Base-by-base conservation (phyloP, 1,140 invertebrate genomes). In the Scylla paramamosain region DNA sequence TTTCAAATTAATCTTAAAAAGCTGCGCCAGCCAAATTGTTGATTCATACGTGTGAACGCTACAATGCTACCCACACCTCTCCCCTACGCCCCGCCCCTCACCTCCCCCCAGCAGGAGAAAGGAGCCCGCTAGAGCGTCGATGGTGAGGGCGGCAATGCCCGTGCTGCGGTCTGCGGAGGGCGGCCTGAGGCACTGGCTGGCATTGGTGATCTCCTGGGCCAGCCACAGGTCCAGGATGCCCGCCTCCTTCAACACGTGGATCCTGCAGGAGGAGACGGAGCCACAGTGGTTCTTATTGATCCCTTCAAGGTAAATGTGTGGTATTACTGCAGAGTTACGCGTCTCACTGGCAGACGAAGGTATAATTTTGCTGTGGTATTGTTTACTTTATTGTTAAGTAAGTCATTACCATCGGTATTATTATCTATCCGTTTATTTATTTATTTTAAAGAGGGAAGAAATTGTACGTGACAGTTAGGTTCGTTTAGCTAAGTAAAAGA, bases 181-280 rank as follows among this genome's bases (percentile, higher is more conserved):
- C 20, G 92, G 77, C 14, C 83, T 28, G 32, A 86, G 31, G 45
- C 92, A 93, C 77, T 93, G 92, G 82, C 31, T 39, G 20, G 77
- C 83, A 45, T 93, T 93, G 31, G 92, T 93, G 12, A 93, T 93
- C 82, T 93, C 92, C 10, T 16, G 14, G 12, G 28, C 31, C 32
- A 93, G 82, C 92, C 92, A 93, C 31, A 84, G 12, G 92, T 93
- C 92, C 1, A 93, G 48, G 7, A 93, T 45, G 10, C 92, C 92
- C 32, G 77, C 67, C 31, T 93, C 67, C 45, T 93, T 93, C 67
- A 93, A 48, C 2, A 25, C 67, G 48, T 67, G 91, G 31, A 92
- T 92, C n/a, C 91, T 92, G 46, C 14, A 88, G 0, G 29, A 39
- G 10, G 12, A 46, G 46, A 45, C 32, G 46, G 25, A 32, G 6